A percentile compares a stretch with the other conserved stretches of the same genome.
Evolutionary conservation across 64 coral and sea anemone genomes (phyloP).

Genomic region (Catalaphyllia jardinei): DNA sequence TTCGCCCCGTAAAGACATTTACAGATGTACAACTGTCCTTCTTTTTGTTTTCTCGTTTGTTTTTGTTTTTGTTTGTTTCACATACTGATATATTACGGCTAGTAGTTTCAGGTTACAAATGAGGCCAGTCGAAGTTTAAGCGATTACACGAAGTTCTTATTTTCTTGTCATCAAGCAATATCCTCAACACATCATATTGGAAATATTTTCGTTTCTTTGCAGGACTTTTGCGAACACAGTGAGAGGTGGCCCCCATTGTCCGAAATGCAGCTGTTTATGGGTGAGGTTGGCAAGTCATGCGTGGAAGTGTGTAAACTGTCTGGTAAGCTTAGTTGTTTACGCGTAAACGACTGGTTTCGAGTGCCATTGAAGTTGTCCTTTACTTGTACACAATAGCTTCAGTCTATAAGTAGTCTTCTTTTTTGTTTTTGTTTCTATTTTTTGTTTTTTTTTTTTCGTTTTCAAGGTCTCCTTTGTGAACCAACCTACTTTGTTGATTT

Average conservation of each 20-base stretch:
- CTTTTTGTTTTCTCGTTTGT: too few relatives aligned
- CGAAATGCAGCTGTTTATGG: constrained; percentile 55
- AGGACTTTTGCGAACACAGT: constrained; percentile 78
- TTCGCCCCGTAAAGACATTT: too few relatives aligned
- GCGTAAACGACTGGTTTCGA: too few relatives aligned
- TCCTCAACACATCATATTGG: too few relatives aligned
- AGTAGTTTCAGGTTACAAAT: too few relatives aligned
- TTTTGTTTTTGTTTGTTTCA: too few relatives aligned
- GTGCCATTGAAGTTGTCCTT: too few relatives aligned
- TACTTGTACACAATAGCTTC: background rate
- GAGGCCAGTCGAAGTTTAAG: too few relatives aligned
- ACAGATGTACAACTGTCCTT: background rate
- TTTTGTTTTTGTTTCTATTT: background rate
- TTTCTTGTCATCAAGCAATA: too few relatives aligned
- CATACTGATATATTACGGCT: too few relatives aligned
- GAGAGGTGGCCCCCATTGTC: constrained; percentile 75
- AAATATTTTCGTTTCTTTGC: background rate
- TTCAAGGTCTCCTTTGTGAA: constrained; percentile 55
- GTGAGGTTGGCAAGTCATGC: constrained; percentile 63
- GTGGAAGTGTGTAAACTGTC: constrained; percentile 65
- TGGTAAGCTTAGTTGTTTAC: constrained; percentile 44
- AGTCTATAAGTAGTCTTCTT: background rate
- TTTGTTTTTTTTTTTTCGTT: background rate
- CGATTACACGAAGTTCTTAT: too few relatives aligned
- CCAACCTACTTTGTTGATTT: constrained; percentile 38